Base-by-base conservation (phyloP, 1,140 invertebrate species). In the Trichonephila clavipes region DNA sequence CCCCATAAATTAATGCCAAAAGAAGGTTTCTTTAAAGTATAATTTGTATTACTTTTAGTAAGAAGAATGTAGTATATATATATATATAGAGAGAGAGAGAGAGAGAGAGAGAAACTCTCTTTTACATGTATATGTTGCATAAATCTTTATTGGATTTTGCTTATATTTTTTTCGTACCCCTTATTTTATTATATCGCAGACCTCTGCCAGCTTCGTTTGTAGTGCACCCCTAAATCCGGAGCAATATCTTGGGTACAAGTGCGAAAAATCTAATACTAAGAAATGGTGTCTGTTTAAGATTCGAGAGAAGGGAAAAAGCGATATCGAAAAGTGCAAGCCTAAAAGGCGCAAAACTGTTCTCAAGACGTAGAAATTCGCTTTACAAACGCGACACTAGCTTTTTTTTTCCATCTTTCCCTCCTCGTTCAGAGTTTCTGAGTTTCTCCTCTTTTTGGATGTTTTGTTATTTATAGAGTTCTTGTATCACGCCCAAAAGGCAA, bases 401-500 rank as follows among this genome's bases (percentile, higher is more conserved):
- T 44, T 40, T 64, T 58, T 64, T 92, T 85, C 59, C 61, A 77
- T 58, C 81, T 62, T 62, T 10, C 40, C 59, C 82, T 34, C 40
- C 88, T 92, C 24, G 40, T 21, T 58, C 61, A 40, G 89, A 61
- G 59, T 83, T 91, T 62, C 88, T 28, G 86, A 88, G 87, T 88
- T 88, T 69, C 69, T 90, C 28, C 88, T 81, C 34, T 88, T 85
- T 85, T 81, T 82, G 19, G 69, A 92, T 64, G 81, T 40, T 69
- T 59, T 92, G 90, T 92, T 92, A 92, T 92, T 92, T 92, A 92
- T 92, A 77, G 77, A 85, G 58, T 92, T 85, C 61, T 66, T 92
- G 90, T 92, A 92, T 85, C 62, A 69, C 90, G 61, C 90, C 90
- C 90, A 92, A 92, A 92, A 92, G 90, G 90, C 90, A 92, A 85